Evolutionary conservation across 2,888 invertebrate genomes (phyloP), one percentile per base, ranked within the genome.

Genomic region (Melipona beecheii): DNA sequence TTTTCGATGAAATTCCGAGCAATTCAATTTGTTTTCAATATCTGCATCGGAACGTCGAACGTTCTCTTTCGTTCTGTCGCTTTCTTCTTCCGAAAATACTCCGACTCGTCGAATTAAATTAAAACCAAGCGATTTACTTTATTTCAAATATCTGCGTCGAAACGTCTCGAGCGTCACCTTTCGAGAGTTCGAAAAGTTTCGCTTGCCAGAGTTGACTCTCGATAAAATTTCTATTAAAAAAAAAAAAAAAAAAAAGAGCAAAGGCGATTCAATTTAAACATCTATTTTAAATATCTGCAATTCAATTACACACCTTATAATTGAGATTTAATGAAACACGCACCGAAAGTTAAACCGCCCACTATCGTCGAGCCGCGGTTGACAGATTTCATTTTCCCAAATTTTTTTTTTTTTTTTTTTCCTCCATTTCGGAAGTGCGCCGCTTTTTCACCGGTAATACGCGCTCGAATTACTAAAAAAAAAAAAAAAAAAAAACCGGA

Each of bases 381-480:
- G 19, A 4, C 11, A 19, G 17, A 49, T 66, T 60, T 24, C 54
- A 43, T 43, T 24, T 56, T n/a, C 3, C 2, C 27, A 0, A 21
- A 43, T 43, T 69, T 36, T 68, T 11, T 19, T 0, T 4, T 27
- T 21, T n/a, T 24, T 4, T 65, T 4, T 65, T 0, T 52, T 19
- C 17, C 17, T 4, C 31, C 6, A 54, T 70, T 70, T 36, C n/a
- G 4, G 43, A 4, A 4, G 9, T 3, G 5, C 4, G 19, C 31
- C 15, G 15, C 17, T 70, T 56, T 80, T 64, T 49, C 21, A 54
- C 21, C 58, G 24, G 49, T 49, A 68, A 69, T 54, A 64, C 36
- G n/a, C 24, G 2, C 4, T 36, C 19, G 62, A 74, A 74, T 85
- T 78, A 80, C 79, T 68, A 65, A 64, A 13, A 52, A 56, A 75